Percentiles rank a stretch among this genome's conserved stretches.
These are phyloP conservation scores for Orthonyx spaldingii DNA, from an alignment of 2,113 vertebrate genomes.

Conservation along the genomic window DNA sequence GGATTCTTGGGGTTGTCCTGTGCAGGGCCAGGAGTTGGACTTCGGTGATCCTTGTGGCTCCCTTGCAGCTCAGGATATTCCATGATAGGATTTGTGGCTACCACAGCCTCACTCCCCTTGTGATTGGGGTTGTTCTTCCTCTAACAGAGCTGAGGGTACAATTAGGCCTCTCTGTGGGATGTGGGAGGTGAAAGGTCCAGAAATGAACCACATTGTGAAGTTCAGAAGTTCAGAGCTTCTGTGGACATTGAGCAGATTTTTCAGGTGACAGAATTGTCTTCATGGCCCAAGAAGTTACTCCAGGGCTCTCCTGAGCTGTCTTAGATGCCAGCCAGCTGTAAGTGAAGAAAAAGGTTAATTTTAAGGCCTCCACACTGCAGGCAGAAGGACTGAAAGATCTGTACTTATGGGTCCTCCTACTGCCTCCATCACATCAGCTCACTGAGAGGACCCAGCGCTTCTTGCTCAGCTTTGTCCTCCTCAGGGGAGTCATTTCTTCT, in stretches of 20 bases:
- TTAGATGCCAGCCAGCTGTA: not conserved
- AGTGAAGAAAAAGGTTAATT: not conserved
- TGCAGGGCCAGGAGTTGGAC: not conserved
- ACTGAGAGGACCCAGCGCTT: not conserved
- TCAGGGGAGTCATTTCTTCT: not conserved
- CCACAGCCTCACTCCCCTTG: not conserved
- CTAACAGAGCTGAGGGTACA: not conserved
- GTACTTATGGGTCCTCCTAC: not conserved
- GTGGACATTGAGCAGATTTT: not conserved
- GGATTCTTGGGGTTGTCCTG: not conserved
- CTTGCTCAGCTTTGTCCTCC: not conserved
- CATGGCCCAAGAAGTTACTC: not conserved
- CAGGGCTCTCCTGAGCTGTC: not conserved
- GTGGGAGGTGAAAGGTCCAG: not conserved
- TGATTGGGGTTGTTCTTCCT: not conserved
- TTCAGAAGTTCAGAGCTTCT: not conserved
- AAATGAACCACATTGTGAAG: not conserved
- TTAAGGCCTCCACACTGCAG: not conserved
- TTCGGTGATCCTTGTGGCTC: not conserved
- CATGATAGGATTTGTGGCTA: not conserved
- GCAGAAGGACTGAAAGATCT: not conserved
- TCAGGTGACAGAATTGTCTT: not conserved
- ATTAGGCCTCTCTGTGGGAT: not conserved
- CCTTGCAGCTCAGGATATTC: not conserved
- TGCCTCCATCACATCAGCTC: not conserved